phyloP scores from a whole-genome alignment of 2,113 vertebrate species.

The Mastomys coucha region DNA sequence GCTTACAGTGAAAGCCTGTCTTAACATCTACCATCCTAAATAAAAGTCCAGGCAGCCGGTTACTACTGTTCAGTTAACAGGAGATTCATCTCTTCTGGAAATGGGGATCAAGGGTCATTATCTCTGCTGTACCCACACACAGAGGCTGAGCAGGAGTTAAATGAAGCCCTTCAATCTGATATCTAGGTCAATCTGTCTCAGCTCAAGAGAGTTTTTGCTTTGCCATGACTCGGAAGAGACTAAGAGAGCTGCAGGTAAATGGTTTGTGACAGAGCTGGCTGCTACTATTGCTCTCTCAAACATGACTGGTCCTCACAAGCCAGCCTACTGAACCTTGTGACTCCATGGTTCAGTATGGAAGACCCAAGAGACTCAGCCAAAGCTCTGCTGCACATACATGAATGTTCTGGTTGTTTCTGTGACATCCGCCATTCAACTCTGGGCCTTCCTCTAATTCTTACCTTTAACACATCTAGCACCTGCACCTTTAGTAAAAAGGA shows the following conservation, averaged over 20 bases:
- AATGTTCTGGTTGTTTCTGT: accelerated
- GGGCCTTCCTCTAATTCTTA: not conserved
- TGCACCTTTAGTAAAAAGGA: not conserved
- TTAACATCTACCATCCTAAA: not conserved
- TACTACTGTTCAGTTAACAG: not conserved
- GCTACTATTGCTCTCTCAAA: not conserved
- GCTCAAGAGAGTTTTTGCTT: not conserved
- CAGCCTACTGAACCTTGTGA: not conserved
- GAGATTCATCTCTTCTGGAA: not conserved
- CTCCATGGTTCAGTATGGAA: not conserved
- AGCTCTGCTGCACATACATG: no score
- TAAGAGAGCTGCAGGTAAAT: not conserved
- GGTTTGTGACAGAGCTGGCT: not conserved
- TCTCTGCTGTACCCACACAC: not conserved
- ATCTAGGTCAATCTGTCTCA: not conserved
- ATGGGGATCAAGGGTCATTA: not conserved
- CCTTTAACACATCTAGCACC: not conserved
- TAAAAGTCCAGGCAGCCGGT: not conserved
- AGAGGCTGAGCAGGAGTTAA: not conserved
- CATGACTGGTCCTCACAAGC: not conserved
- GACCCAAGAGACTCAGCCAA: not conserved
- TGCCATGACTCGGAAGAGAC: not conserved
- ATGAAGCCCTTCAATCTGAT: not conserved
- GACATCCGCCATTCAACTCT: not conserved
- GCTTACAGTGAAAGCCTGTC: not conserved